Base-by-base conservation (phyloP, 2,888 invertebrate species). In the Fabriciana adippe region DNA sequence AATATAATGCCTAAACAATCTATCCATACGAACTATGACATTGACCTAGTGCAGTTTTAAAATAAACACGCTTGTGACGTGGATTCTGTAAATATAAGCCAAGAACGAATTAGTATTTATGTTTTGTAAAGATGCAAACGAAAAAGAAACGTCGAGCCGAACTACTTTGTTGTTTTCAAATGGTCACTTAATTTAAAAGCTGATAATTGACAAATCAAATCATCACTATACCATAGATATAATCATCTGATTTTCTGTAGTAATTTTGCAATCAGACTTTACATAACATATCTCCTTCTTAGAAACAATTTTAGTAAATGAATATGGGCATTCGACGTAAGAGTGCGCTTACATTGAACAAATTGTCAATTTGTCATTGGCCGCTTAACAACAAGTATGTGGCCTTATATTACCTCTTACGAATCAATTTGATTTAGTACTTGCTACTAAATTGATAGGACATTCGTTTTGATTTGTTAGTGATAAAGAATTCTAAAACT, bases 1-100 rank as follows among this genome's bases (percentile, higher is more conserved):
- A 4, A 26, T 26, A 26, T 26, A 26, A 26, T 26, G 26, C 26
- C 26, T 26, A 26, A n/a, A 48, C 55, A 47, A 48, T 45, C 57
- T 15, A 59, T 59, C 51, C 47, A 65, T 59, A 48, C 31, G 51
- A 41, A 51, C 61, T 61, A 61, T 66, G 55, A 55, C 59, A 66
- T 66, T 66, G 66, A 60, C 66, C 66, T 66, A 60, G 35, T 66
- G 45, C 55, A 41, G 55, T 61, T 66, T 66, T 60, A 66, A 66
- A 66, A 61, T 66, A 66, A 66, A 66, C 55, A 41, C 47, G 18
- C 47, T 59, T 53, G 60, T 66, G 60, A 66, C 55, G 66, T 55
- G 47, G 35, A 3, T 35, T 18, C 48, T 41, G 45, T 60, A 66
- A 60, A 66, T 66, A 61, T 45, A 45, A 50, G 66, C 61, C 66